Percentiles rank a stretch among this genome's conserved stretches.
phyloP scores from a whole-genome alignment of 2,888 invertebrate genomes.

The Standfussiana lucernea region DNA sequence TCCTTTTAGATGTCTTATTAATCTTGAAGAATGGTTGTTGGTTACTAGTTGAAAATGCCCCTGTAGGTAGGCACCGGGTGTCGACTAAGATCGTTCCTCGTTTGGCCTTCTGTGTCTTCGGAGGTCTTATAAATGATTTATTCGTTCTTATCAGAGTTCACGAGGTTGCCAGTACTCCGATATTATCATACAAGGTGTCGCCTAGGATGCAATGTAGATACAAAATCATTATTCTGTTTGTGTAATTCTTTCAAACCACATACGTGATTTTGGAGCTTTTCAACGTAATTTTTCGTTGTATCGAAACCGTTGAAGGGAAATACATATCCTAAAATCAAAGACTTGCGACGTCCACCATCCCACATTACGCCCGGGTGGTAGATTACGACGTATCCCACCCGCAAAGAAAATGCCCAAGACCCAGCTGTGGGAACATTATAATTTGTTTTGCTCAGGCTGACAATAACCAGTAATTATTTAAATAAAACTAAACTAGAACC shows the following conservation, averaged over 20 bases:
- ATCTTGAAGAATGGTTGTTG: conserved; percentile 11
- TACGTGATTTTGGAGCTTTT: background rate
- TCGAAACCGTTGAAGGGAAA: background rate
- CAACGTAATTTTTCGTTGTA: background rate
- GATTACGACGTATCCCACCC: background rate
- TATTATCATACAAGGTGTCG: conserved; percentile 1
- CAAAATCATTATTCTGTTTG: background rate
- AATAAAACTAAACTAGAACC: too few species aligned
- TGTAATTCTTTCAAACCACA: background rate
- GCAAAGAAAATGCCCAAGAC: background rate
- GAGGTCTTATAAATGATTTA: conserved; percentile 39
- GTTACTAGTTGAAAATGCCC: background rate
- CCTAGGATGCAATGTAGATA: background rate
- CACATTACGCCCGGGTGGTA: too few species aligned
- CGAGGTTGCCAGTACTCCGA: conserved; percentile 26
- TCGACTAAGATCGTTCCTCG: background rate
- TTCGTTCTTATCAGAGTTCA: conserved; percentile 51
- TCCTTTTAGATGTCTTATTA: conserved; percentile 27
- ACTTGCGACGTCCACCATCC: background rate
- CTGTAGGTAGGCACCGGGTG: background rate
- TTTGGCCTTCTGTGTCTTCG: conserved; percentile 8
- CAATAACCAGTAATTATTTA: background rate
- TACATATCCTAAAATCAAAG: background rate
- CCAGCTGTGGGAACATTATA: background rate
- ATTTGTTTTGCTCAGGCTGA: background rate